Base-by-base conservation (phyloP, 2,113 vertebrate species). In the Peromyscus californicus region DNA sequence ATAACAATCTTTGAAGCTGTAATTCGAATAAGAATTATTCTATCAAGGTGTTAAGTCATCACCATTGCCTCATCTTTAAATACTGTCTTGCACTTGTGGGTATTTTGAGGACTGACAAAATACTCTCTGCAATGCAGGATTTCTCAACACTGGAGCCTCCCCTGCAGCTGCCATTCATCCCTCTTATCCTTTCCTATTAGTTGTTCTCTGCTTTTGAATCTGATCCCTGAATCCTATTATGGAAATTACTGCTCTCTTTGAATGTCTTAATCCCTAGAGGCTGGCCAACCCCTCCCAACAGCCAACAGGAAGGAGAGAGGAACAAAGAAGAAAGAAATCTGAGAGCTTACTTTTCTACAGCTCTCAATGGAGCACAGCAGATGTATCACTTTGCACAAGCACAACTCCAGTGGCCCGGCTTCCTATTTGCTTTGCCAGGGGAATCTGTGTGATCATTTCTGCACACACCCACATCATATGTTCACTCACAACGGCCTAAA, bases 331-430 rank as follows among this genome's bases (percentile, higher is more conserved):
- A 89, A 61, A 59, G 97, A 97, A 97, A 97, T 75, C 67, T 36
- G 97, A 98, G 95, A 75, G 36, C 91, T 93, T 83, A 79, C 59
- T 90, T 96, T 72, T 92, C 91, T 96, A 74, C 33, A 83, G 75
- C 24, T 78, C 75, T 96, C 96, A 98, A 21, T 54, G 86, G 93
- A 75, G 91, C 89, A 93, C 95, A 84, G 61, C 91, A 97, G 98
- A 98, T 97, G 97, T 97, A 97, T 97, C 93, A 54, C 92, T 98
- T 98, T 93, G 85, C 92, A 98, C 70, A 78, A 95, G 97, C 95
- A 96, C 91, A 98, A 70, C 83, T 80, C 94, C 61, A 74, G 57
- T 33, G 89, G 26, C 74, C 24, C 61, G 7, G 91, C 72, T 89
- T 85, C 48, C 72, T 26, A 12, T 91, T 79, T 12, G 51, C 91